A percentile compares a stretch with the other conserved stretches of the same genome.
Conservation (phyloP, 2,113 vertebrate species). For the Saccopteryx bilineata region DNA sequence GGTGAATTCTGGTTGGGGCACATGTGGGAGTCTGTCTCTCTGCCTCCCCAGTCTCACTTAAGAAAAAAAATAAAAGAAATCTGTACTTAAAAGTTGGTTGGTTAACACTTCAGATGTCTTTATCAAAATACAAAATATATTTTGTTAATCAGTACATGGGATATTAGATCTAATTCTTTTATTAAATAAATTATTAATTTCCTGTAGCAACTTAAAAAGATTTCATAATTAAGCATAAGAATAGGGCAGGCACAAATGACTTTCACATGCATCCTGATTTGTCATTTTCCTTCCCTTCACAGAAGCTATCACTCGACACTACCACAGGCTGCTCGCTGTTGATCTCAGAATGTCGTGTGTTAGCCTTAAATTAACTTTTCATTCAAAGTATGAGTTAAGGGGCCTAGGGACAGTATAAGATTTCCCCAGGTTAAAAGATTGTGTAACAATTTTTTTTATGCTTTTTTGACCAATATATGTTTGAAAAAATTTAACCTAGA, state of each 20-base stretch:
- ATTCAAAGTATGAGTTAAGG: constrained; percentile 17
- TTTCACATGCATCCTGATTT: not conserved
- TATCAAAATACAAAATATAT: constrained; percentile 6
- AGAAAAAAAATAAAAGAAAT: not conserved
- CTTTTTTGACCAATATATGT: not conserved
- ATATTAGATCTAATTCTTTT: not conserved
- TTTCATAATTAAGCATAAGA: not conserved
- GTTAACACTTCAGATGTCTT: not conserved
- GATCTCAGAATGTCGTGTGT: not conserved
- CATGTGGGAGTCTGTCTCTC: too few species aligned
- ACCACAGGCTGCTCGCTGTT: not conserved
- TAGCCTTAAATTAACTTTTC: not conserved
- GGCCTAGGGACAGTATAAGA: not conserved
- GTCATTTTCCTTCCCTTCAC: not conserved
- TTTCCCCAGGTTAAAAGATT: not conserved
- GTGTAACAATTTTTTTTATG: not conserved
- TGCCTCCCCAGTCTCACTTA: too few species aligned
- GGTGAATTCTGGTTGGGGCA: too few species aligned
- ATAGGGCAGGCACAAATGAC: not conserved
- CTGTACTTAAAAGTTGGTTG: not conserved
- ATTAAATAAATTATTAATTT: not conserved
- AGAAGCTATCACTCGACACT: not conserved
- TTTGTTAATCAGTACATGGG: not conserved
- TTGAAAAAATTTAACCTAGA: not conserved
- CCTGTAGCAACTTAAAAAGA: not conserved